These are phyloP conservation scores for Natrix natrix DNA, from an alignment of 2,797 vertebrate genomes.

Conservation along the genomic window DNA sequence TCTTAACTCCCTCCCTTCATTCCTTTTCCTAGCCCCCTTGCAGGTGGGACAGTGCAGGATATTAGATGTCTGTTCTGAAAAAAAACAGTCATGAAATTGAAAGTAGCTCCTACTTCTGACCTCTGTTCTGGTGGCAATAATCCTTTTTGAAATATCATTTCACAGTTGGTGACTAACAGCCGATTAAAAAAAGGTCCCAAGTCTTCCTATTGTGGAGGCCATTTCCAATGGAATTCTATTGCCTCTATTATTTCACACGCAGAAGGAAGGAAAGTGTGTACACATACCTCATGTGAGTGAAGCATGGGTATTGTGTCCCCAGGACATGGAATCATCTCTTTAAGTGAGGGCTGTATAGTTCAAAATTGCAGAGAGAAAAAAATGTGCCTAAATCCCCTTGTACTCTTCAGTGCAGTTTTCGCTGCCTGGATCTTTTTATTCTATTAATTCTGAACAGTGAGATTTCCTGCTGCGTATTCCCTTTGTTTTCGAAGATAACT, in stretches of 20 bases:
- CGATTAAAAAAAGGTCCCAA: not conserved
- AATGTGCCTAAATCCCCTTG: not conserved
- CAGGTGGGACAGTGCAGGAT: not conserved
- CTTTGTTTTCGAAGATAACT: not conserved
- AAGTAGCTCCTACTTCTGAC: not conserved
- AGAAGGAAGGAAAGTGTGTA: no score
- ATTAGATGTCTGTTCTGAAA: not conserved
- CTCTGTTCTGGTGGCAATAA: not conserved
- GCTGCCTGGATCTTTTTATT: not conserved
- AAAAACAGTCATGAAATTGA: not conserved
- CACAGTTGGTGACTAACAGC: not conserved
- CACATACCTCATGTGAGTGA: not conserved
- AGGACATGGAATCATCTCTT: not conserved
- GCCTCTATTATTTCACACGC: not conserved
- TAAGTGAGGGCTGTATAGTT: not conserved
- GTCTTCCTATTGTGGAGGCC: not conserved
- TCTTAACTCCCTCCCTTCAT: not conserved
- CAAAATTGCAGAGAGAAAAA: not conserved
- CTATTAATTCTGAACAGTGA: no score
- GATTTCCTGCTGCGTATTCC: not conserved
- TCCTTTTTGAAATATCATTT: not conserved
- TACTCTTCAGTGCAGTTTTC: no score
- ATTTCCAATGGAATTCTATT: not conserved
- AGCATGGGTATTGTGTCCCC: not conserved
- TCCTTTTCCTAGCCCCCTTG: not conserved